Evolutionary conservation across 30 jellyfish, hydroid and myxozoan species (phyloP), one percentile per base, ranked within the genome.

Genomic region (Catostylus mosaicus): DNA sequence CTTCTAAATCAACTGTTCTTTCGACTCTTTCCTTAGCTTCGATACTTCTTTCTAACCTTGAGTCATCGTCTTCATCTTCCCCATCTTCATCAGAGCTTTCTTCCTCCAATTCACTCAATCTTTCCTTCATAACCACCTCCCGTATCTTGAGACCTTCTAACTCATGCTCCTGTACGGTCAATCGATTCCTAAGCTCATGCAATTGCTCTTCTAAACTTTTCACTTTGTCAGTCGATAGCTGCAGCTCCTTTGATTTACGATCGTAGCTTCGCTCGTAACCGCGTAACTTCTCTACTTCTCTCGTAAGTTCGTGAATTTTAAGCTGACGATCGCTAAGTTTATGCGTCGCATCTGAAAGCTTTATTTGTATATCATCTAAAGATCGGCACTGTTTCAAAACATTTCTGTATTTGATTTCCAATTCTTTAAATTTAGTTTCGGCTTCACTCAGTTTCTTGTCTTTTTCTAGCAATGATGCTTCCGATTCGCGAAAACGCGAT

Each of bases 331-430:
- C 99, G 67, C 99, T 95, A 50, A 95, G 73, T 77, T 95, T 95
- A 74, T 95, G 99, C 8, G 99, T 95, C 9, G 99, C 97, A 63
- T 95, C 99, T 18, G 99, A 89, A 2, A 95, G 88, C 45, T 89
- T 89, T 29, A 78, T 64, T 70, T 95, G 99, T 32, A 95, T 79
- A 27, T 95, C 97, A 52, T 89, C 96, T n/a, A 88, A 77, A 29
- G 96, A 93, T 24, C 89, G 79, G 36, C 90, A 84, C 47, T 85
- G 96, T 54, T 89, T 89, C 23, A 97, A 72, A 37, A 77, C 95
- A 24, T 60, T 82, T 60, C 90, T 89, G 72, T 90, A 84, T 47
- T 90, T 69, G 5, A 57, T 62, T 69, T 88, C 97, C 64, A 95
- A 46, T 52, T 95, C 96, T 63, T 84, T 85, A 24, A 73, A 65